Evolutionary conservation across 2,113 vertebrate species (phyloP).

Genomic region (Baryphthengus martii): DNA sequence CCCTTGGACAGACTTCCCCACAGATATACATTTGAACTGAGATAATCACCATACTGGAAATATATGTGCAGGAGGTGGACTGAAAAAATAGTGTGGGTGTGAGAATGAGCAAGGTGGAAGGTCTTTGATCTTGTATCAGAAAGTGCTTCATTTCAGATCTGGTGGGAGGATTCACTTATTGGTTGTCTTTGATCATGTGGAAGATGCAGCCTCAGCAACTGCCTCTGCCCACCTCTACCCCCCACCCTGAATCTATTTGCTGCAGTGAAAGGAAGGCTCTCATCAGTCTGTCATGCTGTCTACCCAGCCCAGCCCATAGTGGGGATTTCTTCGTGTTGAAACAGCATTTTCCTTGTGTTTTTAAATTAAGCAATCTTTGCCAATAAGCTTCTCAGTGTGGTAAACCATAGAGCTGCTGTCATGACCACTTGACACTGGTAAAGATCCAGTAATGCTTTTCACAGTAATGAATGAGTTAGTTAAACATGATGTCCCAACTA

Average conservation of each 20-base stretch:
- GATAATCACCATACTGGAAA: not conserved
- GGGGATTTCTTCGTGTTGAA: not conserved
- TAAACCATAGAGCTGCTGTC: not conserved
- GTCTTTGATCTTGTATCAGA: not conserved
- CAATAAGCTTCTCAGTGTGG: not conserved
- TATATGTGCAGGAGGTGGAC: not conserved
- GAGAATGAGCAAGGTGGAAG: not conserved
- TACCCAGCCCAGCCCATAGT: not conserved
- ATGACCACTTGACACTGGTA: not conserved
- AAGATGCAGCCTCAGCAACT: not conserved
- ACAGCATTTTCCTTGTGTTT: not conserved
- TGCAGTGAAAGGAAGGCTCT: not conserved
- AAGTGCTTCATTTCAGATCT: not conserved
- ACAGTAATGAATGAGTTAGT: not conserved
- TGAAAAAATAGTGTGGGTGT: not conserved
- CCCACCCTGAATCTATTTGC: not conserved
- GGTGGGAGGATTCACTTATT: not conserved
- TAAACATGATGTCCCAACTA: not conserved
- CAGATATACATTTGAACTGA: not conserved
- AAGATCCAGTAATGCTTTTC: slow-evolving; percentile 6
- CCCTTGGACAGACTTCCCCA: not conserved
- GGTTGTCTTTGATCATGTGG: not conserved
- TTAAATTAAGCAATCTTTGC: not conserved
- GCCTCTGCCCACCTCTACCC: too few relatives aligned
- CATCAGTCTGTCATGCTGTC: not conserved